These are phyloP conservation scores for Ptychoptera contaminata DNA, from an alignment of 2,888 invertebrate species.

Conservation along the genomic window DNA sequence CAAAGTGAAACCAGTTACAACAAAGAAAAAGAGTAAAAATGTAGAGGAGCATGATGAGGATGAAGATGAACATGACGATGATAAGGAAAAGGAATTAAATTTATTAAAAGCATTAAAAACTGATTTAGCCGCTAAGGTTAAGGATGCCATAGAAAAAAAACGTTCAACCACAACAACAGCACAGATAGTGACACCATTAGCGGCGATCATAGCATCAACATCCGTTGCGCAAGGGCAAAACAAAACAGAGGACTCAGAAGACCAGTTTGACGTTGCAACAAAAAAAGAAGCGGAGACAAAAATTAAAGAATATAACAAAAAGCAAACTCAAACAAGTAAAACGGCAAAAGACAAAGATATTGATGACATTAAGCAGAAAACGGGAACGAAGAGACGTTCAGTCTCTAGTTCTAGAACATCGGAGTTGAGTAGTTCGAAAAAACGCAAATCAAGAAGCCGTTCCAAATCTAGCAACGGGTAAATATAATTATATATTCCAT, in stretches of 20 bases:
- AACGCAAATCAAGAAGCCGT: conserved; percentile 25
- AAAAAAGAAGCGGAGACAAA: no score
- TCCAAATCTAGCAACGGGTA: no score
- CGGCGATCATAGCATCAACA: no score
- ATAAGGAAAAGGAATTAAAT: conserved; percentile 45
- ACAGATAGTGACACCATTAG: conserved; percentile 22
- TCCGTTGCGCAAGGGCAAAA: no score
- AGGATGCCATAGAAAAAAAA: conserved; percentile 44
- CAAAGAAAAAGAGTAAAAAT: conserved; percentile 5
- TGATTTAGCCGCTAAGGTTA: conserved; percentile 53
- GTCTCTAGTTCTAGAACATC: not conserved
- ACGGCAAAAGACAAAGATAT: no score
- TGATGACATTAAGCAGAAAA: no score
- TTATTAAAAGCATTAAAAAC: conserved; percentile 48
- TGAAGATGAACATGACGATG: conserved; percentile 16
- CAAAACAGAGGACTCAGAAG: no score
- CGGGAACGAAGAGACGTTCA: no score
- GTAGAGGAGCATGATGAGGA: not conserved
- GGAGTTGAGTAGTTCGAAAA: conserved; percentile 5
- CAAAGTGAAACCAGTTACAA: conserved; percentile 27
- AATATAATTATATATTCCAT: no score
- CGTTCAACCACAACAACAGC: conserved; percentile 24
- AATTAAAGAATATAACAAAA: no score
- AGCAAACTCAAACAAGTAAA: no score
- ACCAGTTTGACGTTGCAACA: no score